phyloP scores from a whole-genome alignment of 2,888 invertebrate species.

The Epistrophe eligans region DNA sequence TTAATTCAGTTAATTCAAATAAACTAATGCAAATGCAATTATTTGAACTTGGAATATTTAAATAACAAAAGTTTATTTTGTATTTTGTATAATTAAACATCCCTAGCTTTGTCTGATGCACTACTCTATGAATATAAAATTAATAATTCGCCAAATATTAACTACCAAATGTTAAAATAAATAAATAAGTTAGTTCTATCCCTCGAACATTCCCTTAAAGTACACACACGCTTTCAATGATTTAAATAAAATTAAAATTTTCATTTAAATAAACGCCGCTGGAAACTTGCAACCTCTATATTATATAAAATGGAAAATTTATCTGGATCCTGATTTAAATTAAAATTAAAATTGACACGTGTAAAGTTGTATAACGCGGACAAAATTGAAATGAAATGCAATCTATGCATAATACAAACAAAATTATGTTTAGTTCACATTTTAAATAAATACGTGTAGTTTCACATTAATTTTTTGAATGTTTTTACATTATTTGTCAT shows the following conservation, averaged over 20 bases:
- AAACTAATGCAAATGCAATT: background rate
- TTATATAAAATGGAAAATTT: background rate
- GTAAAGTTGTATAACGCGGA: background rate
- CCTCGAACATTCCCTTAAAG: background rate
- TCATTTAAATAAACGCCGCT: background rate
- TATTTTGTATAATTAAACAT: background rate
- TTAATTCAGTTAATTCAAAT: background rate
- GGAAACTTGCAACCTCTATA: background rate
- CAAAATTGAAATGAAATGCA: background rate
- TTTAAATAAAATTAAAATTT: background rate
- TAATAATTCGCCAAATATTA: background rate
- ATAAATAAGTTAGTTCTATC: background rate
- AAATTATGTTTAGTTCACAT: background rate
- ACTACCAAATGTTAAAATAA: background rate
- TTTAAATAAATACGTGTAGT: background rate
- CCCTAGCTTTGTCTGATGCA: background rate
- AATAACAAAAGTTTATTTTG: background rate
- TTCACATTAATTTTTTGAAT: background rate
- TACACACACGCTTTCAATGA: background rate
- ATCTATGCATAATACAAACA: background rate
- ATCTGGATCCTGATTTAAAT: conserved; percentile 1
- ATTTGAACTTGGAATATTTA: background rate
- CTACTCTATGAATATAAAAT: background rate
- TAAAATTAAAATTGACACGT: conserved; percentile 6
- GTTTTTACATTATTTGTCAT: background rate